Percentiles rank a stretch among this genome's conserved stretches.
These are phyloP conservation scores for Ophraella communa DNA, from an alignment of 2,888 invertebrate genomes.

Conservation along the genomic window DNA sequence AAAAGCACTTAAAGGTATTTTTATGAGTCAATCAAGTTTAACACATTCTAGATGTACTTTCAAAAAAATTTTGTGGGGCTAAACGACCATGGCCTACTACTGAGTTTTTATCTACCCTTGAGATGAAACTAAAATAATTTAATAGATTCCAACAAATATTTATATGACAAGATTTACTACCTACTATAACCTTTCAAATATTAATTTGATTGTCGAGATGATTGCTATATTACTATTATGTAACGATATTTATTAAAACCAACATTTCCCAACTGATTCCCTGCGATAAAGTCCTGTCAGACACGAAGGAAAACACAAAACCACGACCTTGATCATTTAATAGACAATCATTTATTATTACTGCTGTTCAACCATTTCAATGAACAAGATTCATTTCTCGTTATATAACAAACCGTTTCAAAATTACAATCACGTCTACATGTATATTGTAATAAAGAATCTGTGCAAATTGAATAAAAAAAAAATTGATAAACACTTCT, in stretches of 20 bases:
- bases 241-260: background rate
- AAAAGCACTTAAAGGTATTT: too few species aligned
- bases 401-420: background rate
- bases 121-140: too few species aligned
- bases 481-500: too few species aligned
- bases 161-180: too few species aligned
- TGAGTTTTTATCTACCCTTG: too few species aligned
- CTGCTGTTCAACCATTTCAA: background rate
- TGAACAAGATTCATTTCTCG: background rate
- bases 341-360: background rate
- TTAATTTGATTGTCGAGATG: background rate
- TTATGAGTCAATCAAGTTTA: too few species aligned
- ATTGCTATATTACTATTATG: background rate
- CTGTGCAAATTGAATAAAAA: background rate
- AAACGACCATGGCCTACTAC: too few species aligned
- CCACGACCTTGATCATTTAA: background rate
- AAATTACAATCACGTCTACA: background rate
- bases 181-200: background rate
- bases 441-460: background rate
- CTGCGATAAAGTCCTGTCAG: background rate
- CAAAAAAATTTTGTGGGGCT: too few species aligned
- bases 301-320: background rate
- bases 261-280: background rate
- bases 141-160: too few species aligned
- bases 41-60: too few species aligned